Base-by-base conservation (phyloP, 2,888 invertebrate species). In the Papilio protenor region DNA sequence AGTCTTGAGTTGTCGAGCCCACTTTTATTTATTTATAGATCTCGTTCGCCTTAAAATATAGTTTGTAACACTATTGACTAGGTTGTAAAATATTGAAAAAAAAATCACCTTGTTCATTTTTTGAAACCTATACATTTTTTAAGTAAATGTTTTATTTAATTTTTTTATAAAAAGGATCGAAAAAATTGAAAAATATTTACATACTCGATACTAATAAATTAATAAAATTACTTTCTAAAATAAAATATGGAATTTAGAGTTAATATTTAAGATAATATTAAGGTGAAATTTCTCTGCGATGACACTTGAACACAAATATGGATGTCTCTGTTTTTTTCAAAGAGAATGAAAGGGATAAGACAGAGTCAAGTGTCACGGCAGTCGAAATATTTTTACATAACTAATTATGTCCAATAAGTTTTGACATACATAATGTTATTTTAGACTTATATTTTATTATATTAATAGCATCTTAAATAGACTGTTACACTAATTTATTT, bases 11-110 rank as follows among this genome's bases (percentile, higher is more conserved):
- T 59, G 27, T 61, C 61, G 61, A 61, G 61, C 61, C 61, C 61
- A 61, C 5, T 23, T 73, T 21, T n/a, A 40, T 73, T 12, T 69
- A 75, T 71, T 55, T 40, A 75, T 55, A 71, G 64, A 52, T 72
- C 64, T 45, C 40, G 61, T 59, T 59, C 59, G 71, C 45, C 55
- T 72, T 5, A 59, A 76, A 72, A 45, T 21, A 72, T n/a, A 76
- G 59, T 80, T 80, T 81, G 80, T 82, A 83, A 82, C 80, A 80
- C 77, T 59, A 79, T 80, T 83, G 83, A 83, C 83, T 83, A 83
- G 82, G 80, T 72, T 77, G 8, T 61, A 23, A 55, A 73, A 66
- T 64, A 49, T 47, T 74, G 59, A 23, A 55, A 74, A 55, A 74
- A 59, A 61, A 74, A 74, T 64, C n/a, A 52, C 40, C 49, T 21